Conservation (phyloP, 2,113 vertebrate genomes). For the Caranx melampygus region DNA sequence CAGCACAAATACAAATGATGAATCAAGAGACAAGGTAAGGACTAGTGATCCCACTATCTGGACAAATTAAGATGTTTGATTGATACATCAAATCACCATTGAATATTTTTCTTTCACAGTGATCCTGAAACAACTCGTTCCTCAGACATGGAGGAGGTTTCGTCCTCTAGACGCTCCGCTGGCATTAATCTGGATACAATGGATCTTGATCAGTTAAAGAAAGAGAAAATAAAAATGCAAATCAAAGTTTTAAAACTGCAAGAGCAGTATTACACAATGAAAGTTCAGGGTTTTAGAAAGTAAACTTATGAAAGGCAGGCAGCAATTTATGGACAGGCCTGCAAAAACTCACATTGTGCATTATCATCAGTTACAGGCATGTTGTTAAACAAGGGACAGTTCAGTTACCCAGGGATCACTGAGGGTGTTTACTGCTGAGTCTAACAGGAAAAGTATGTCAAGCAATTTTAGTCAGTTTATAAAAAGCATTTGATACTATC, state of each 20-base stretch:
- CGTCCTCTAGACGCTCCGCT: not conserved
- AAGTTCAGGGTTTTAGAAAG: not conserved
- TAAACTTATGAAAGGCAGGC: not conserved
- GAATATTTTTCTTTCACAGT: constrained; percentile 1
- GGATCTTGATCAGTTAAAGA: constrained; percentile 36
- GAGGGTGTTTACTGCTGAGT: not conserved
- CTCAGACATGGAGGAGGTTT: not conserved
- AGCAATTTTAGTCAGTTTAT: not conserved
- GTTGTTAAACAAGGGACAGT: too few species aligned
- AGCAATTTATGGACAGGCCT: not conserved
- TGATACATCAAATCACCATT: accelerated
- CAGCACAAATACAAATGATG: not conserved
- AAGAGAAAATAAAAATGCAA: constrained; percentile 52
- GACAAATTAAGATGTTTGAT: not conserved
- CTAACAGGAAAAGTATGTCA: not conserved
- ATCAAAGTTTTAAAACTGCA: constrained; percentile 58
- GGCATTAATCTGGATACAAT: constrained; percentile 6
- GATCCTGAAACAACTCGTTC: not conserved
- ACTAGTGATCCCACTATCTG: not conserved
- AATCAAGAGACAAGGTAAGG: not conserved
- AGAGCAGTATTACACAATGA: constrained; percentile 49
- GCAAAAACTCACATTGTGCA: not conserved
- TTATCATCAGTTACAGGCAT: too few species aligned
- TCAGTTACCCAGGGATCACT: not conserved
- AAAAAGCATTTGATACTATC: not conserved